Conservation (phyloP, 2,888 invertebrate genomes). For the Aricia artaxerxes region DNA sequence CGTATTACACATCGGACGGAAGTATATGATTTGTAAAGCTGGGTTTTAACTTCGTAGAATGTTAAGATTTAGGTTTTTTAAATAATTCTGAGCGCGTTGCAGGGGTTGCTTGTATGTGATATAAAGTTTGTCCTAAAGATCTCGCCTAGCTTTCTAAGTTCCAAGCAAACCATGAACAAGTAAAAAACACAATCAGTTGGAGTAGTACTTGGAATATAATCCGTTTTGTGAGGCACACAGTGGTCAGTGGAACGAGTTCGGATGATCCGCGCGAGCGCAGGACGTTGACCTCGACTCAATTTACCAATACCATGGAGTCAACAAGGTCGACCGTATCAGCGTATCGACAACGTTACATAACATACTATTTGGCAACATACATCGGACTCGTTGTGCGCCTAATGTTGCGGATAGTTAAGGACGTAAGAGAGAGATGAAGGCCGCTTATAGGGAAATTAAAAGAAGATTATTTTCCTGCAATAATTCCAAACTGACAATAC, state of each 20-base stretch:
- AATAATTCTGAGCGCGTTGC: too few relatives aligned
- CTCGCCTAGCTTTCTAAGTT: neutral
- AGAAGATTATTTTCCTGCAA: too few relatives aligned
- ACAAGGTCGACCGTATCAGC: conserved; percentile 15
- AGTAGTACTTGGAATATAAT: neutral
- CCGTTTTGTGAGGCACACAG: neutral
- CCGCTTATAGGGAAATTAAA: neutral
- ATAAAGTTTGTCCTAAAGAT: too few relatives aligned
- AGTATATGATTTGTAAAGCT: conserved; percentile 2
- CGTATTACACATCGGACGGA: neutral
- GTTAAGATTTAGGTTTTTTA: neutral
- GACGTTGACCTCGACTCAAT: conserved; percentile 25
- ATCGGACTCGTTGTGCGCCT: neutral
- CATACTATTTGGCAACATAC: conserved; percentile 16
- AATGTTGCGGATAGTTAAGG: neutral
- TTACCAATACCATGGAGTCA: neutral
- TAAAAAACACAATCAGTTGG: neutral
- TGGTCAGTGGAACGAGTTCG: neutral
- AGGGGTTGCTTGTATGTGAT: too few relatives aligned
- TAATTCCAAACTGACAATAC: too few relatives aligned
- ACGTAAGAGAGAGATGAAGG: neutral
- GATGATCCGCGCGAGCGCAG: conserved; percentile 6
- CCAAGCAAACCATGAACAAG: neutral
- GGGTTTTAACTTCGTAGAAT: neutral
- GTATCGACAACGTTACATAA: neutral